These are phyloP conservation scores for Papilio gigon DNA, from an alignment of 2,888 invertebrate species.

Conservation along the genomic window DNA sequence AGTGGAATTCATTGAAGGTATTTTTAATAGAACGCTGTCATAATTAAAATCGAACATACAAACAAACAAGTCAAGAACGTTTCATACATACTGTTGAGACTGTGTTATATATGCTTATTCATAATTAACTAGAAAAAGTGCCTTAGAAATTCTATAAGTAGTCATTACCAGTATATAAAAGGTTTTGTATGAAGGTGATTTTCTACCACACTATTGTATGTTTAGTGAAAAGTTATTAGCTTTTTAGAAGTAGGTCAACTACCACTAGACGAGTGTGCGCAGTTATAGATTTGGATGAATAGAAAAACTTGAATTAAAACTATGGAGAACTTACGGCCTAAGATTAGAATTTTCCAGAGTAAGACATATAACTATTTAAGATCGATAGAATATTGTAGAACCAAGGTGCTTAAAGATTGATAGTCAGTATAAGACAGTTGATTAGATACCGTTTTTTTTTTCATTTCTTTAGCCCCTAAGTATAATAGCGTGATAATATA, in stretches of 20 bases:
- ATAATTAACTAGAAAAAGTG: slow-evolving; percentile 28
- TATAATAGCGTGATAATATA: too few relatives aligned
- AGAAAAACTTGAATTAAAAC: neutral
- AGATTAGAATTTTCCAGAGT: too few relatives aligned
- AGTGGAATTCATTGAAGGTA: too few relatives aligned
- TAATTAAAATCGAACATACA: neutral
- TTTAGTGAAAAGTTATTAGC: neutral
- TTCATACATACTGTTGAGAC: neutral
- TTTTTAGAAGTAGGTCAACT: slow-evolving; percentile 14
- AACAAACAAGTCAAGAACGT: neutral
- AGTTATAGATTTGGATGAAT: neutral
- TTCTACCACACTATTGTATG: slow-evolving; percentile 1
- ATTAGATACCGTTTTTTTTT: too few relatives aligned
- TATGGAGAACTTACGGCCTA: neutral
- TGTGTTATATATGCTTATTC: slow-evolving; percentile 14
- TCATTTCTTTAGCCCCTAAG: too few relatives aligned
- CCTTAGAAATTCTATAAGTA: slow-evolving; percentile 23
- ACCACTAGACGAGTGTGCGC: neutral
- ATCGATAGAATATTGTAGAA: too few relatives aligned
- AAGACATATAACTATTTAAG: too few relatives aligned
- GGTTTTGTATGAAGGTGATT: slow-evolving; percentile 15
- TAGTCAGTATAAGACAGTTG: too few relatives aligned
- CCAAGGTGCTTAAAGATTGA: too few relatives aligned
- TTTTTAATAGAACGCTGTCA: too few relatives aligned
- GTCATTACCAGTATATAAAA: slow-evolving; percentile 30